These are phyloP conservation scores for Coptotermes formosanus DNA, from an alignment of 1,140 invertebrate species.

Conservation along the genomic window DNA sequence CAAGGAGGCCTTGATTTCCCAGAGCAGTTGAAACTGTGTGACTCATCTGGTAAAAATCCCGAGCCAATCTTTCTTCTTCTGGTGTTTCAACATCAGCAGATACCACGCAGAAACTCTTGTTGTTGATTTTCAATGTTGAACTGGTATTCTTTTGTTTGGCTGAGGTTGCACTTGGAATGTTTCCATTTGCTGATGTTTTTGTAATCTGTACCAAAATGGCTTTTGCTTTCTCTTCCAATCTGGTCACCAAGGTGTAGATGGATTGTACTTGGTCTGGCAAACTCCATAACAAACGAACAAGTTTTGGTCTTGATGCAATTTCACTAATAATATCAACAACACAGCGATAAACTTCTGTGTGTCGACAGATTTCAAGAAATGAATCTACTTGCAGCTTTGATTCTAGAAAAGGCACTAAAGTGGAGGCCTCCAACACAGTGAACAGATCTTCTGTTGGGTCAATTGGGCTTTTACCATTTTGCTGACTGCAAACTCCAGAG, in stretches of 20 bases:
- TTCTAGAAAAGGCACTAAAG: conserved; percentile 45
- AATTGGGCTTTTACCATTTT: conserved; percentile 31
- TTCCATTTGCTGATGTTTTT: conserved; percentile 31
- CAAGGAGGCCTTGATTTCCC: conserved; percentile 21
- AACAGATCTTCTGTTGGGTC: conserved; percentile 43
- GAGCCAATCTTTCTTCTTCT: conserved; percentile 30
- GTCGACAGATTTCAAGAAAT: conserved; percentile 44
- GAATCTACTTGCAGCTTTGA: conserved; percentile 37
- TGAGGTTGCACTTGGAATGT: not conserved
- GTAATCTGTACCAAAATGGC: conserved; percentile 25
- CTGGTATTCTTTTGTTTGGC: not conserved
- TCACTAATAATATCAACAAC: conserved; percentile 37
- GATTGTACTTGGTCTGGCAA: conserved; percentile 33
- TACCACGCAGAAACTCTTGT: too few relatives aligned
- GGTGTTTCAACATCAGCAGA: not conserved
- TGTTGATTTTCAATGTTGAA: not conserved
- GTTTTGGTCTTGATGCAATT: conserved; percentile 26
- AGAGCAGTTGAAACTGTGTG: conserved; percentile 25
- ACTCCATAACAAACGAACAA: conserved; percentile 32
- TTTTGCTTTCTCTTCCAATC: conserved; percentile 30
- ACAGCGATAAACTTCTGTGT: conserved; percentile 39
- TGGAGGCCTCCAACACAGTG: conserved; percentile 43
- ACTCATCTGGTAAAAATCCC: conserved; percentile 30
- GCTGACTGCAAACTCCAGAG: not conserved
- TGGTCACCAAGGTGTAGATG: conserved; percentile 28